Percentiles rank a stretch among this genome's conserved stretches.
These are phyloP conservation scores for Aproaerema taeniolella DNA, from an alignment of 2,888 invertebrate genomes.

Conservation along the genomic window DNA sequence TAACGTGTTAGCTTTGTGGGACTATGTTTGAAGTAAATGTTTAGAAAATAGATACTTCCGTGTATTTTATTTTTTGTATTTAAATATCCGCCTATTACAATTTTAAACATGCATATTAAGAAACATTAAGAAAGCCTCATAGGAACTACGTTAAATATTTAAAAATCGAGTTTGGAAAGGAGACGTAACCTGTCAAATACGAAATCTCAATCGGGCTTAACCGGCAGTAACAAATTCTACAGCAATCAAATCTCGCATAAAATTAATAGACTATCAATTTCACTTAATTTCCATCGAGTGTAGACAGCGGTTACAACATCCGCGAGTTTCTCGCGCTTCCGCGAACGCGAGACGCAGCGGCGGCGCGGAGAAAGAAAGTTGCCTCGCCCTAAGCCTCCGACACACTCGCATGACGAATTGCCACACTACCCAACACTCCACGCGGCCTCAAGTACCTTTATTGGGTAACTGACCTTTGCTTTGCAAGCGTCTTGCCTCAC, in stretches of 20 bases:
- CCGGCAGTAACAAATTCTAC: not conserved
- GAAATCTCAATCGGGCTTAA: not conserved
- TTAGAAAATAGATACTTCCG: too few species aligned
- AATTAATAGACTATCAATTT: constrained; percentile 10
- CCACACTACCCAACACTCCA: constrained; percentile 25
- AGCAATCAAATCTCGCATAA: constrained; percentile 3
- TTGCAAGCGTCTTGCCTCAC: constrained; percentile 29
- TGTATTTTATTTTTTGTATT: too few species aligned
- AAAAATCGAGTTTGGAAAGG: not conserved
- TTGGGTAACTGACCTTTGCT: constrained; percentile 49
- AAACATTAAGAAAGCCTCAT: too few species aligned
- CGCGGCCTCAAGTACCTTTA: constrained; percentile 20
- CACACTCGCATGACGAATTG: constrained; percentile 36
- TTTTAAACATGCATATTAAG: too few species aligned
- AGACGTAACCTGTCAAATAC: not conserved
- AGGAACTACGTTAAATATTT: too few species aligned
- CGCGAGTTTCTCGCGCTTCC: constrained; percentile 25
- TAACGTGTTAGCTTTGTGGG: too few species aligned
- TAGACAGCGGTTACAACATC: constrained; percentile 12
- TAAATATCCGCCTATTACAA: too few species aligned
- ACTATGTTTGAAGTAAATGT: too few species aligned
- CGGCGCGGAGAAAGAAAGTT: constrained; percentile 9
- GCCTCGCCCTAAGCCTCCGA: constrained; percentile 38
- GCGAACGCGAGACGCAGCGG: constrained; percentile 18
- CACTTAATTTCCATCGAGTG: constrained; percentile 13